Conservation (phyloP, 2,888 invertebrate species). For the Patella depressa region DNA sequence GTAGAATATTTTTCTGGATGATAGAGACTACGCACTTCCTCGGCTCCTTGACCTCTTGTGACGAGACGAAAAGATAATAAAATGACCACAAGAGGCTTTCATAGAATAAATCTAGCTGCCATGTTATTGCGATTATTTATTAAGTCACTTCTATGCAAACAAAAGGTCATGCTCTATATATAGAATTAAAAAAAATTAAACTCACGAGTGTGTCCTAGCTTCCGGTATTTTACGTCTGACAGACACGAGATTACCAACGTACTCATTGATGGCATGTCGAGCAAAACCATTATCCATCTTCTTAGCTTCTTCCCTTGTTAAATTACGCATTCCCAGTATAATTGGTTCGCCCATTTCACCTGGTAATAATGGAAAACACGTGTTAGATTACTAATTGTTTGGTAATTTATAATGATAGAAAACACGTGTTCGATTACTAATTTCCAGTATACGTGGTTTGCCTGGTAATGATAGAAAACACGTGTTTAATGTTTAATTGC, state of each 20-base stretch:
- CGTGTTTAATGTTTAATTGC: no score
- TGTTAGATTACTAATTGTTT: background rate
- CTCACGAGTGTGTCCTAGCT: background rate
- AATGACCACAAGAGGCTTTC: no score
- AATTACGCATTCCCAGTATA: background rate
- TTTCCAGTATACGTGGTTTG: slow-evolving; percentile 25
- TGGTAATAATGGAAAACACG: background rate
- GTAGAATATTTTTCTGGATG: no score
- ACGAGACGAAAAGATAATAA: no score
- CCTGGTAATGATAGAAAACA: background rate
- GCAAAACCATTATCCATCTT: background rate
- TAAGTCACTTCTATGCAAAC: no score
- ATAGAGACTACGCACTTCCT: no score
- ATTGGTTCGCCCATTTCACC: background rate
- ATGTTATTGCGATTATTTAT: no score
- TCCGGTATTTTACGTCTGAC: background rate
- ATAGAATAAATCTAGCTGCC: no score
- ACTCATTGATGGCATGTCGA: background rate
- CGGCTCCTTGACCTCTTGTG: no score
- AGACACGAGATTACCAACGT: background rate
- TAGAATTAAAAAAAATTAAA: background rate
- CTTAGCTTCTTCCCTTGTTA: background rate
- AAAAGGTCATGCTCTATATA: no score
- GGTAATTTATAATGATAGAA: background rate
- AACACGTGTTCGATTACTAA: no score